Evolutionary conservation across 2,113 vertebrate species (phyloP).

Genomic region (Chelonoidis abingdonii): DNA sequence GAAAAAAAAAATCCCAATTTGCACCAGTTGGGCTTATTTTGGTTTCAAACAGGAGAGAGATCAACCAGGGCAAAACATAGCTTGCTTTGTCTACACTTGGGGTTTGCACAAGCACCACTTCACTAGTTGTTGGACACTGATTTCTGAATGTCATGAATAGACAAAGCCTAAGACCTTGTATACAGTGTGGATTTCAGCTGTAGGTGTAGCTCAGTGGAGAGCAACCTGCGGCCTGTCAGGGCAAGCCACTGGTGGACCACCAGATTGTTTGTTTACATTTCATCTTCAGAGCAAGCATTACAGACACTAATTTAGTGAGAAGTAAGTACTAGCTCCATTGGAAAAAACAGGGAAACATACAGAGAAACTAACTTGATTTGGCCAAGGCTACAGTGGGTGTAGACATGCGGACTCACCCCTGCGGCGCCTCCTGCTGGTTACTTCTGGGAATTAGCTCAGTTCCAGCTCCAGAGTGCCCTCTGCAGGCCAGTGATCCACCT

Average conservation of each 20-base stretch:
- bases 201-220: too few species aligned
- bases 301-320: slow-evolving; percentile 19
- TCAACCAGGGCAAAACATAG: not conserved
- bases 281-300: not conserved
- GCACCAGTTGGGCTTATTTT: not conserved
- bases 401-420: too few species aligned
- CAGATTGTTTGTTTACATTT: not conserved
- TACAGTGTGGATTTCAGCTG: not conserved
- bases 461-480: too few species aligned
- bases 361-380: slow-evolving; percentile 28
- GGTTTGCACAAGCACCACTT: not conserved
- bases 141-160: not conserved
- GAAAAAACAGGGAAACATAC: not conserved
- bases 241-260: too few species aligned
- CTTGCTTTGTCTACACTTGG: not conserved
- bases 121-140: not conserved
- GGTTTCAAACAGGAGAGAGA: not conserved
- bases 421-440: too few species aligned
- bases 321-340: not conserved
- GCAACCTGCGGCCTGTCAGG: too few species aligned
- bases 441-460: too few species aligned
- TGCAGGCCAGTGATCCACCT: too few species aligned
- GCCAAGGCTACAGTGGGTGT: not conserved
- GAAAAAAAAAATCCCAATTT: not conserved
- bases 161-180: not conserved